Conservation (phyloP, 92 coral and sea anemone genomes). For the Paragorgia papillata region DNA sequence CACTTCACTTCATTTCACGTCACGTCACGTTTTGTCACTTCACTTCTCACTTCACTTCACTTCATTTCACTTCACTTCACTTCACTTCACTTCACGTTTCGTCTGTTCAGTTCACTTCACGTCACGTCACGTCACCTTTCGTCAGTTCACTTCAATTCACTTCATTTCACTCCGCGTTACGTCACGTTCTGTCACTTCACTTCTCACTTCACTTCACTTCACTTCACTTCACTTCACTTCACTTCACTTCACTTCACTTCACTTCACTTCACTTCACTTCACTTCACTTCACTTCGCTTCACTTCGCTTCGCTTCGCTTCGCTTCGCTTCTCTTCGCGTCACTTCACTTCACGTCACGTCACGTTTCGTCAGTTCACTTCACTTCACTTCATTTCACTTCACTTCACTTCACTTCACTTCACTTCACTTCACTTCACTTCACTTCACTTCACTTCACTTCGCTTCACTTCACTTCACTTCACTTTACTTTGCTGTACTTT, state of each 20-base stretch:
- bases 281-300: neutral
- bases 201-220: neutral
- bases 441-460: conserved; percentile 10
- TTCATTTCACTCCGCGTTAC: too few relatives aligned
- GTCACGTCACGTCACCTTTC: too few relatives aligned
- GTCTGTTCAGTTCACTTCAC: too few relatives aligned
- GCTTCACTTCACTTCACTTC: conserved; percentile 7
- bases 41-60: too few relatives aligned
- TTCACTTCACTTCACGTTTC: too few relatives aligned
- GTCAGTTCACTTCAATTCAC: too few relatives aligned
- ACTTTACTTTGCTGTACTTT: conserved; percentile 14
- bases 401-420: too few relatives aligned
- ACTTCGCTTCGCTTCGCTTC: conserved; percentile 20
- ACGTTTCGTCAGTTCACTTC: conserved; percentile 9
- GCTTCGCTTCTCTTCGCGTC: conserved; percentile 26
- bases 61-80: too few relatives aligned
- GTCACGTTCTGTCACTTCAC: too few relatives aligned
- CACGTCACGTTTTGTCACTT: too few relatives aligned
- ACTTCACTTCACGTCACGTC: conserved; percentile 23
- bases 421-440: neutral
- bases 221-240: conserved; percentile 9
- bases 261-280: conserved; percentile 1
- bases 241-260: conserved; percentile 3
- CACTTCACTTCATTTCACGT: too few relatives aligned
- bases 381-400: neutral